These are phyloP conservation scores for Aphelinus certus DNA, from an alignment of 1,140 invertebrate genomes.

Conservation along the genomic window DNA sequence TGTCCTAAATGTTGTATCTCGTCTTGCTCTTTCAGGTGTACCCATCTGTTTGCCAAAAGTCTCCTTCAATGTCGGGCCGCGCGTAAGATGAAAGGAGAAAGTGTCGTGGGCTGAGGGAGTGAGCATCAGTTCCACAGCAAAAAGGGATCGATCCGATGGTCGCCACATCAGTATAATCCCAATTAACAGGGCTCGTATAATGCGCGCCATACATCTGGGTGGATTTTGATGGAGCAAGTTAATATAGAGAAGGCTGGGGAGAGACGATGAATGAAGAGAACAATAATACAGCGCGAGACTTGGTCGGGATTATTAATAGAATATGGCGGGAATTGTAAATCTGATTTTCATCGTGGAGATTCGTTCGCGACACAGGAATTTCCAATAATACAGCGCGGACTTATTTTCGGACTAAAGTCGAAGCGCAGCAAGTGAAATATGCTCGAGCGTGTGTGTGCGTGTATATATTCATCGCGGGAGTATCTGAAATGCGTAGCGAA, in stretches of 20 bases:
- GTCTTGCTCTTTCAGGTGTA: slow-evolving; percentile 62
- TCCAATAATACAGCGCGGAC: no score
- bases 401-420: no score
- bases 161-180: slow-evolving; percentile 60
- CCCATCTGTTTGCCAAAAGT: slow-evolving; percentile 66
- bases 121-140: slow-evolving; percentile 22
- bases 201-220: no score
- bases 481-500: slow-evolving; percentile 24
- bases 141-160: slow-evolving; percentile 59
- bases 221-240: no score
- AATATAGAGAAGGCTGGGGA: slow-evolving; percentile 28
- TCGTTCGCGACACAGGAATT: no score
- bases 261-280: slow-evolving; percentile 36
- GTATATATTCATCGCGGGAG: no score
- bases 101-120: background rate
- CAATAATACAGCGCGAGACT: slow-evolving; percentile 17
- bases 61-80: slow-evolving; percentile 64
- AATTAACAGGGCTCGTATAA: slow-evolving; percentile 56
- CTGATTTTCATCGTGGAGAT: no score
- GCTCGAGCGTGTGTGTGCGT: no score
- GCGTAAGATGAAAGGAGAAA: slow-evolving; percentile 47
- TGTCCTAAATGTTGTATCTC: slow-evolving; percentile 34
- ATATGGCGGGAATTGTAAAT: no score
- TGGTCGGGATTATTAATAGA: no score
- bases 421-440: no score